These are phyloP conservation scores for Clamator glandarius DNA, from an alignment of 2,797 vertebrate genomes.

Conservation along the genomic window DNA sequence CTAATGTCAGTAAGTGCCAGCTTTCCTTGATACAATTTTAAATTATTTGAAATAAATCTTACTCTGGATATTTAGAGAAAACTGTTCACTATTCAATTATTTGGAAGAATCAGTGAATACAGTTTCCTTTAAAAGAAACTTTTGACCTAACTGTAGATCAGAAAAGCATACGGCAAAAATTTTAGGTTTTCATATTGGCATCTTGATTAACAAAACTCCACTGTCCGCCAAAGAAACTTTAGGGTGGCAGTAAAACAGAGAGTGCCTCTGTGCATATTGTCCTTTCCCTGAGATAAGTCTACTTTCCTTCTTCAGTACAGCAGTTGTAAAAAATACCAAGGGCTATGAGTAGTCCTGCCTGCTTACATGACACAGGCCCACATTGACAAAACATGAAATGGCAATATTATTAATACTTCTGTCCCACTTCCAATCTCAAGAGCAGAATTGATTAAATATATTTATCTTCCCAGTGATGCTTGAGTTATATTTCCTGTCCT, in stretches of 20 bases:
- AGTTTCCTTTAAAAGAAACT: neutral
- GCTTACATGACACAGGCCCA: neutral
- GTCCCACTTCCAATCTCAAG: neutral
- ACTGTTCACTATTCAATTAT: neutral
- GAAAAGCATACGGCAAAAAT: neutral
- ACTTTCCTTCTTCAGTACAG: neutral
- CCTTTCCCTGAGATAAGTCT: neutral
- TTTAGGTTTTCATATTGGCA: neutral
- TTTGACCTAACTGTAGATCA: neutral
- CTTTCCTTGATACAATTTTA: neutral
- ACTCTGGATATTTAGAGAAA: neutral
- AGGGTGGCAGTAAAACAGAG: neutral
- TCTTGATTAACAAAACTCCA: neutral
- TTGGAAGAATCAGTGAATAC: neutral
- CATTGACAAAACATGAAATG: neutral
- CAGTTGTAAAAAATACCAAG: neutral
- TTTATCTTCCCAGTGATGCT: constrained; percentile 11
- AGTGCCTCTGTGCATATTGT: neutral
- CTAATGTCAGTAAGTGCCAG: neutral
- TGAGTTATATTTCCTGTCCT: neutral
- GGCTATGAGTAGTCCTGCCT: neutral
- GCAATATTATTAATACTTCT: neutral
- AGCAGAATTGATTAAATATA: neutral
- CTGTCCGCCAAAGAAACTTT: neutral
- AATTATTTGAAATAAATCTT: neutral